Evolutionary conservation across 1,140 invertebrate genomes (phyloP), one percentile per base, ranked within the genome.

Genomic region (Drosophila pectinifera): DNA sequence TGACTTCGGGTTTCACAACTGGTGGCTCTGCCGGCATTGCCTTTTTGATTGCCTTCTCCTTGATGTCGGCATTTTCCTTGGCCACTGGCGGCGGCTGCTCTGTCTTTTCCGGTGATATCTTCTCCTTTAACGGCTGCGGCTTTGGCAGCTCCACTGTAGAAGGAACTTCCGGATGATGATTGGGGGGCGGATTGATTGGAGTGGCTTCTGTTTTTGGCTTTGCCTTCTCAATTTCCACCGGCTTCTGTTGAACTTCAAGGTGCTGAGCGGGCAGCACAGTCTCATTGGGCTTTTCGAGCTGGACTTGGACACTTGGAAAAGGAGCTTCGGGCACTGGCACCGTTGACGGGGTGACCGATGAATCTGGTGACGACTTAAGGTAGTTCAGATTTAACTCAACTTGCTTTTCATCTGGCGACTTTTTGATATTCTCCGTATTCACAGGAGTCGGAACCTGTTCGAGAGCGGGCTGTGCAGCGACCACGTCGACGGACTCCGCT

Each of bases 11-110:
- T 18, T 88, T 88, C 4, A 59, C 61, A 11, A 53, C 36, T 0
- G 69, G 16, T 0, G 59, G 22, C 1, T 53, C 7, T 18, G 78
- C 74, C 6, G 42, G 10, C 20, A 49, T 14, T 2, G 39, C 20
- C 61, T 79, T 86, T 18, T 82, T 86, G 3, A 53, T 43, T 0
- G 51, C 28, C 69, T 86, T 86, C 3, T 73, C 69, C 16, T 86
- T 86, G 2, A 53, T 34, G 13, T 86, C 82, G 4, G 18, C 13
- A 24, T 10, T 28, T 22, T 39, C 72, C 26, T 59, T 68, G 13
- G 8, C 5, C 36, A 38, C 24, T 2, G 38, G 36, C 18, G 18
- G 43, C 6, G n/a, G 49, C 10, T 18, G 41, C 34, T 62, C 39
- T 10, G 6, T 13, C 11, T 73, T 65, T 4, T 65, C 72, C 14